Conservation (phyloP, 2,888 invertebrate genomes). For the Drosophila setosimentum region DNA sequence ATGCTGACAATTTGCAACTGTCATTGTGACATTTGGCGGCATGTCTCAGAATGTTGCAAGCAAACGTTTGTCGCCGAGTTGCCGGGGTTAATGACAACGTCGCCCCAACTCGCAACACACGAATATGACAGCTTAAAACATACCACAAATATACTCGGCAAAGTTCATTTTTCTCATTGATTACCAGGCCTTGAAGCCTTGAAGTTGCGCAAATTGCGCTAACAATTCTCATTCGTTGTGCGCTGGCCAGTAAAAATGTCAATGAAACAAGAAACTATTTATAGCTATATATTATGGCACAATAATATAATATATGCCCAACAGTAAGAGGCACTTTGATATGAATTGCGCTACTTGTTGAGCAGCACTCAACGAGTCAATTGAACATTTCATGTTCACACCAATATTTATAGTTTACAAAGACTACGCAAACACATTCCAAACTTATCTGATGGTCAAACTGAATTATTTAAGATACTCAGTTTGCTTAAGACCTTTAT, state of each 20-base stretch:
- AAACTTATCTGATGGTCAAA: not conserved
- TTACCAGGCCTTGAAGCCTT: conserved; percentile 59
- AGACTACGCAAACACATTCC: not conserved
- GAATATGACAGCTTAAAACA: conserved; percentile 32
- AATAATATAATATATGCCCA: conserved; percentile 17
- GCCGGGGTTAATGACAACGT: conserved; percentile 68
- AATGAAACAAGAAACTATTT: conserved; percentile 44
- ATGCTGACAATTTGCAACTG: conserved; percentile 79
- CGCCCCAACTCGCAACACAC: conserved; percentile 27
- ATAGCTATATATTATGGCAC: conserved; percentile 24
- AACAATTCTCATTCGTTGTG: conserved; percentile 39
- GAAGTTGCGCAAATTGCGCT: conserved; percentile 50
- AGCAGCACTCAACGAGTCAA: conserved; percentile 31
- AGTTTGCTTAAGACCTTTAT: no score
- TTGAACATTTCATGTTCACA: conserved; percentile 7
- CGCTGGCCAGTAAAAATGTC: conserved; percentile 41
- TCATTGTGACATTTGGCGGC: conserved; percentile 75
- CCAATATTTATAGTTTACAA: not conserved
- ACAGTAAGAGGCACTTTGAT: conserved; percentile 48
- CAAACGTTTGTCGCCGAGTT: conserved; percentile 10
- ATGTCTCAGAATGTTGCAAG: conserved; percentile 39
- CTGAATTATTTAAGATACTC: not conserved
- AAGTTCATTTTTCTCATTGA: conserved; percentile 42
- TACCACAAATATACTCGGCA: conserved; percentile 6
- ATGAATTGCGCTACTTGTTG: conserved; percentile 64